Conservation (phyloP, 2,888 invertebrate species). For the Hylaea fasciaria region DNA sequence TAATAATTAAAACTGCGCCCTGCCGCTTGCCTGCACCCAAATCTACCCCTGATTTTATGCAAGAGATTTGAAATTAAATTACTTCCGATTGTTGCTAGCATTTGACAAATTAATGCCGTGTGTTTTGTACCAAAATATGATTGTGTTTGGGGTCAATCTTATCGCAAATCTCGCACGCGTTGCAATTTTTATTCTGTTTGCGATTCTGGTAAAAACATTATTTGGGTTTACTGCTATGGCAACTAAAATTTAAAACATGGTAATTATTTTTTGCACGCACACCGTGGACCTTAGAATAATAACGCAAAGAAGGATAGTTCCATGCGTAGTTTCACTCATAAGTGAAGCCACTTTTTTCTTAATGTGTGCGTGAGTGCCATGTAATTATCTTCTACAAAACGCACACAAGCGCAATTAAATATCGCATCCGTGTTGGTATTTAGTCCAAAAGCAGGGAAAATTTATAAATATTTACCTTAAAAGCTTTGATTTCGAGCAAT, state of each 20-base stretch:
- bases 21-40: slow-evolving; percentile 1
- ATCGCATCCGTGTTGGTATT: too few relatives aligned
- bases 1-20: background rate
- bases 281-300: too few relatives aligned
- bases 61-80: slow-evolving; percentile 24
- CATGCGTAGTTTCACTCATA: too few relatives aligned
- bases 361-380: too few relatives aligned
- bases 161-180: slow-evolving; percentile 37
- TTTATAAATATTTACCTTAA: too few relatives aligned
- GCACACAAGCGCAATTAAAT: too few relatives aligned
- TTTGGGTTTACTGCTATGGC: slow-evolving; percentile 23
- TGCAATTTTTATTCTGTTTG: slow-evolving; percentile 15
- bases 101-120: slow-evolving; percentile 24
- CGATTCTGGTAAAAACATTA: slow-evolving; percentile 14
- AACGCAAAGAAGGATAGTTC: too few relatives aligned
- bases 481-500: too few relatives aligned
- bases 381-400: too few relatives aligned
- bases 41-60: slow-evolving; percentile 34
- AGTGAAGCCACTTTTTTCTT: too few relatives aligned
- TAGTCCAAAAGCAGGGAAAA: too few relatives aligned
- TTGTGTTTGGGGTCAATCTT: slow-evolving; percentile 22
- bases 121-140: background rate
- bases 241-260: slow-evolving; percentile 31
- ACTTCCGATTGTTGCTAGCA: slow-evolving; percentile 28
- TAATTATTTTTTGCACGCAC: background rate